Evolutionary conservation across 2,888 invertebrate genomes (phyloP), one percentile per base, ranked within the genome.

Genomic region (Calliopum simillimum): DNA sequence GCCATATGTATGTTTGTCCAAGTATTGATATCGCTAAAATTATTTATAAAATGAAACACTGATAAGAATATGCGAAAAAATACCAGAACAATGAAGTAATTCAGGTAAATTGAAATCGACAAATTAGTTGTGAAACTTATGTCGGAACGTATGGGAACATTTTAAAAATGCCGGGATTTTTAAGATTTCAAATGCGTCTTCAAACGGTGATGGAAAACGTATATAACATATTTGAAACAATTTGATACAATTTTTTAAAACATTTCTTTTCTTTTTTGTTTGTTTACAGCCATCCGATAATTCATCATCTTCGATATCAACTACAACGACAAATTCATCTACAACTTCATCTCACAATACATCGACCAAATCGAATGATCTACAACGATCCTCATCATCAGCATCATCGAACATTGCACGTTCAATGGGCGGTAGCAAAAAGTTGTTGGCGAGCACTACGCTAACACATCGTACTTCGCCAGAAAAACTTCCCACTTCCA

Each of bases 281-380:
- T 64, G 44, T 56, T 75, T 73, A 21, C 79, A 84, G 83, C 79
- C 78, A 76, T 80, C 82, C 68, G 82, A 83, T 75, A 80, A 82
- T 71, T 82, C 82, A 56, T 81, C 76, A 65, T 82, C 80, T 66
- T 79, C 76, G 64, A 74, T 75, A 47, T 76, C 77, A 33, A 71
- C 77, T 13, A 66, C 73, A 23, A 71, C 74, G 66, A 73, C 76
- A 53, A 66, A 68, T 23, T 69, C 71, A n/a, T 71, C 71, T 41
- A 59, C 69, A 58, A 63, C 71, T 2, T 61, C 68, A 19, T 64
- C 69, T 21, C 56, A 33, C 19, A 46, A 58, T 23, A 66, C 62
- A 25, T 78, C 80, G 51, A 69, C 59, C 13, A 80, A 82, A 72
- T 78, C 80, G 55, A 78, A 76, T 69, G 81, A 82, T 68, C 75